Percentiles rank a stretch among this genome's conserved stretches.
Conservation (phyloP, 1,140 invertebrate species). For the Ladona fulva region DNA sequence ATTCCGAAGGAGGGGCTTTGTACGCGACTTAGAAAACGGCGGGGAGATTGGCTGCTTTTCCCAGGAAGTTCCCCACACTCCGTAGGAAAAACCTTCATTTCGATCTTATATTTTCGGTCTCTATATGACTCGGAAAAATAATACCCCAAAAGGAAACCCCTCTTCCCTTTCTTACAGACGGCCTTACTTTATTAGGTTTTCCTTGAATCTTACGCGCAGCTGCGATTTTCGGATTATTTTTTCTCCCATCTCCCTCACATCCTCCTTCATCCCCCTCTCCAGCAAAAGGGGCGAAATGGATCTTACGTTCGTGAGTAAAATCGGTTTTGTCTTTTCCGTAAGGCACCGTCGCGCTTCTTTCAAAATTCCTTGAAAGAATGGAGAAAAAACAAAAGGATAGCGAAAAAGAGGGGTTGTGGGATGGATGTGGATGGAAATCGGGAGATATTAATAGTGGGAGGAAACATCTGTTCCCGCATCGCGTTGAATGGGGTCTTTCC, state of each 20-base stretch:
- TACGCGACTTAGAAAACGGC: too few relatives aligned
- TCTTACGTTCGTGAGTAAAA: neutral
- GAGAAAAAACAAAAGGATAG: neutral
- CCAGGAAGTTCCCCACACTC: too few relatives aligned
- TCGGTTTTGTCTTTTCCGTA: neutral
- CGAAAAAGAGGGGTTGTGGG: neutral
- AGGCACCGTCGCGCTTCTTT: slow-evolving; percentile 1
- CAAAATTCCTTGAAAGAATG: neutral
- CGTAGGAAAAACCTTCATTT: too few relatives aligned
- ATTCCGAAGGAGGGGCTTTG: too few relatives aligned
- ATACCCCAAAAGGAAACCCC: too few relatives aligned
- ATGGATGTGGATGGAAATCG: neutral
- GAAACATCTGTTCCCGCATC: neutral
- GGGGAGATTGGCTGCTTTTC: too few relatives aligned
- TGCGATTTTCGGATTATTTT: too few relatives aligned
- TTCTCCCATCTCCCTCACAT: neutral
- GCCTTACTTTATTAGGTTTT: too few relatives aligned
- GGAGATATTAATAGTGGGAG: neutral
- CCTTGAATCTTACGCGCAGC: too few relatives aligned
- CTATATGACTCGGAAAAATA: too few relatives aligned
- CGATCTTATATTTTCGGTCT: too few relatives aligned
- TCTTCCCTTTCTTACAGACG: too few relatives aligned
- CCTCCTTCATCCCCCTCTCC: neutral
- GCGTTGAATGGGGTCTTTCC: neutral
- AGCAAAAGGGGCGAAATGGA: neutral